Base-by-base conservation (phyloP, 2,113 vertebrate species). In the Alces alces region DNA sequence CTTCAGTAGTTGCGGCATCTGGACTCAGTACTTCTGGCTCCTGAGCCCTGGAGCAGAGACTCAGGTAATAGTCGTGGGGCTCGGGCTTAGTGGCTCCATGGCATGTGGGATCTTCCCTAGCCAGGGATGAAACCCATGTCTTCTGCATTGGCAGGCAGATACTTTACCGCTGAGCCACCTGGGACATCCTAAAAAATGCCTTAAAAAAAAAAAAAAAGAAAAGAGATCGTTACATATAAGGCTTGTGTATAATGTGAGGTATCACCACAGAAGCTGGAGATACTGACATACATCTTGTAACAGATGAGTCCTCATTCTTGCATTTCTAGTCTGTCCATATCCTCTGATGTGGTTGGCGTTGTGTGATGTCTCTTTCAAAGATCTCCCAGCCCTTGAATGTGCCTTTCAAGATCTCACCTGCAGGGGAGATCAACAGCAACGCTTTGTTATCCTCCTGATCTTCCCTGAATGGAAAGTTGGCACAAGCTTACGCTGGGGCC, bases 401-500 rank as follows among this genome's bases (percentile, higher is more conserved):
- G 21, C 27, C 33, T 43, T 36, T 52, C n/a, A 25, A 36, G 50
- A 54, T 6, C 2, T 50, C 16, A 0, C 7, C 0, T 10, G 52
- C 30, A 50, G 54, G 28, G 45, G n/a, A 43, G 4, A 70, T 36
- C 19, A 36, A 36, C 1, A 45, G 36, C n/a, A 39, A 21, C 1
- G 0, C 23, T 82, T 10, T 17, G 45, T 33, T 16, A 15, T 10
- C 73, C 27, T 47, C 30, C 2, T 16, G 5, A 13, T 33, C 19
- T 28, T 8, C 47, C 15, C 13, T 12, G n/a, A 10, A 6, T 2
- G 7, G 55, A 23, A 50, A 76, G 25, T 76, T 33, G n/a, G 21
- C 8, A 2, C 3, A 47, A 2, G 1, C 16, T 4, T 17, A 2
- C 5, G 17, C 9, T 2, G 3, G 5, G 3, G 2, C 36, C 19